Base-by-base conservation (phyloP, 2,113 vertebrate species). In the Calyptommatus sinebrachiatus region DNA sequence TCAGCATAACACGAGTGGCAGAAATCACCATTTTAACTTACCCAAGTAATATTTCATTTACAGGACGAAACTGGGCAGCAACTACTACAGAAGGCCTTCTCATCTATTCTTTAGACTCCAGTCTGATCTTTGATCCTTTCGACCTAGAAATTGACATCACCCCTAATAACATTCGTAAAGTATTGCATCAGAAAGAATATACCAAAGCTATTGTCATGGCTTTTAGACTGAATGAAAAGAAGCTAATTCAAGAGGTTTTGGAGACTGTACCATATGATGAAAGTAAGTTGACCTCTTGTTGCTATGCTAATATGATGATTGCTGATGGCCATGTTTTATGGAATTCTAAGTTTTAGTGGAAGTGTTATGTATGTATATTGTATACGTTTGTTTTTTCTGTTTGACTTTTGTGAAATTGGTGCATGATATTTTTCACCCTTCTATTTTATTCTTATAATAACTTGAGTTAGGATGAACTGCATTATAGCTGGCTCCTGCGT, bases 41-140 rank as follows among this genome's bases (percentile, higher is more conserved):
- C 22, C 26, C 29, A n/a, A 70, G 0, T 61, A 3, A 46, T 81
- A 7, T 2, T 87, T 87, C 22, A 60, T 68, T 82, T 79, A 1
- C 86, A 99, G 98, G 98, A 8, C 95, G 97, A 53, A 98, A 96
- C 87, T 99, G 98, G 98, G 96, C 97, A 0, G 97, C 97, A 84
- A 97, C 98, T 31, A 96, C 95, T 85, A 99, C 98, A 0, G 98
- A 99, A 86, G 98, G 98, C 8, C 95, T 99, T 73, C 95, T 99
- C 69, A 89, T 99, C 88, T 99, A 97, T 92, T 99, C 97, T 0
- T 91, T 99, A 62, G 98, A 99, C 0, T 83, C 96, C 0, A 94
- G 95, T 7, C 82, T 98, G 35, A 91, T 97, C 62, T 99, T 99
- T 20, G 98, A 99, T 91, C 98, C 98, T 0, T 99, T 97, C 18